A percentile compares a stretch with the other conserved stretches of the same genome.
Conservation (phyloP, 2,113 vertebrate species). For the Albula glossodonta region DNA sequence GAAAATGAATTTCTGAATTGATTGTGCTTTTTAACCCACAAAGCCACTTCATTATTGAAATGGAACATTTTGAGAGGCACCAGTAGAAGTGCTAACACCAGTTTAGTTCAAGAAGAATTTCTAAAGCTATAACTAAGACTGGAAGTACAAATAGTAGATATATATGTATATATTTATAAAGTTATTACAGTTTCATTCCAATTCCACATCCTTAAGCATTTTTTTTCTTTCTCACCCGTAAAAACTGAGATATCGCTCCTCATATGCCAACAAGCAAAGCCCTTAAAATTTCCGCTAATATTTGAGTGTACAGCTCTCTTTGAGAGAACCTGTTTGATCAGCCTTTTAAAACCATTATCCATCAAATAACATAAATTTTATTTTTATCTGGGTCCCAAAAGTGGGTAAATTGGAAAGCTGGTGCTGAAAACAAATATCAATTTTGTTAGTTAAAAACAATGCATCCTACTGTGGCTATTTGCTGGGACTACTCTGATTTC, state of each 20-base stretch:
- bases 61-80: constrained; percentile 65
- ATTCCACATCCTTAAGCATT: constrained; percentile 51
- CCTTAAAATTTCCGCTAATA: constrained; percentile 73
- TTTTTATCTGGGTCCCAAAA: constrained; percentile 17
- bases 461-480: constrained; percentile 65
- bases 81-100: constrained; percentile 65
- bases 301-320: constrained; percentile 69
- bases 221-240: constrained; percentile 51
- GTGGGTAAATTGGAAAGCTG: constrained; percentile 32
- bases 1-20: constrained; percentile 49
- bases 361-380: constrained; percentile 24
- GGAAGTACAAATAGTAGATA: constrained; percentile 67
- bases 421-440: constrained; percentile 50
- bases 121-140: constrained; percentile 68
- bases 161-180: constrained; percentile 77
- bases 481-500: constrained; percentile 58
- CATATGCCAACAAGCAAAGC: constrained; percentile 67
- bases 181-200: constrained; percentile 63
- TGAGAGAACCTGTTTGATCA: constrained; percentile 60
- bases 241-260: constrained; percentile 52
- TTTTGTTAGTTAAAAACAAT: constrained; percentile 47
- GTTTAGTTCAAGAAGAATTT: constrained; percentile 59
- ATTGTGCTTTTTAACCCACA: constrained; percentile 80
- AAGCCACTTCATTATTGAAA: constrained; percentile 67
- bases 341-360: constrained; percentile 27